Conservation (phyloP, 2,797 vertebrate genomes). For the Urophycis tenuis region DNA sequence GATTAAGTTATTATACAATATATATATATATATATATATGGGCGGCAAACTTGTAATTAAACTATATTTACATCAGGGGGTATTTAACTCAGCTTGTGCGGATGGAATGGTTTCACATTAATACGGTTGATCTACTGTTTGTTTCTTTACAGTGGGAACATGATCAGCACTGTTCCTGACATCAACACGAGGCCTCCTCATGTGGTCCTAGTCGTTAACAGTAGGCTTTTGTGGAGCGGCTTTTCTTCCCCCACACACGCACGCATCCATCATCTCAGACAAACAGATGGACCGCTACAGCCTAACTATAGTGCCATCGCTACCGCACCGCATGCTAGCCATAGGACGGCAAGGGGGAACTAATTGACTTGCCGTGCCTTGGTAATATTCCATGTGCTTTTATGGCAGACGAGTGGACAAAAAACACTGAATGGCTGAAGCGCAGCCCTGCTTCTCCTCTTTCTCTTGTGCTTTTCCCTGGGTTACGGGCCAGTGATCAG, state of each 20-base stretch:
- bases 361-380: neutral
- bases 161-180: neutral
- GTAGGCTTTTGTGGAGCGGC: neutral
- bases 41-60: no score
- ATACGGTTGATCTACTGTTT: neutral
- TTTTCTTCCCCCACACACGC: neutral
- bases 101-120: neutral
- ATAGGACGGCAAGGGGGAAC: neutral
- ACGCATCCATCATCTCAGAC: neutral
- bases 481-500: neutral
- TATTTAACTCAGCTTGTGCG: neutral
- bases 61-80: neutral
- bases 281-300: neutral
- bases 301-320: neutral
- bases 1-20: neutral
- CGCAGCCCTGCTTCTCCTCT: neutral
- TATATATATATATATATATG: neutral
- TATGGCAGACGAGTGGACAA: neutral
- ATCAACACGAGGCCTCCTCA: neutral
- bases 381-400: neutral
- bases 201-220: neutral
- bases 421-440: conserved; percentile 1
- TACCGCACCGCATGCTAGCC: neutral
- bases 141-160: neutral
- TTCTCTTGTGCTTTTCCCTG: no score